A percentile compares a stretch with the other conserved stretches of the same genome.
Conservation (phyloP, 2,888 invertebrate species). For the Eustalomyia histrio region DNA sequence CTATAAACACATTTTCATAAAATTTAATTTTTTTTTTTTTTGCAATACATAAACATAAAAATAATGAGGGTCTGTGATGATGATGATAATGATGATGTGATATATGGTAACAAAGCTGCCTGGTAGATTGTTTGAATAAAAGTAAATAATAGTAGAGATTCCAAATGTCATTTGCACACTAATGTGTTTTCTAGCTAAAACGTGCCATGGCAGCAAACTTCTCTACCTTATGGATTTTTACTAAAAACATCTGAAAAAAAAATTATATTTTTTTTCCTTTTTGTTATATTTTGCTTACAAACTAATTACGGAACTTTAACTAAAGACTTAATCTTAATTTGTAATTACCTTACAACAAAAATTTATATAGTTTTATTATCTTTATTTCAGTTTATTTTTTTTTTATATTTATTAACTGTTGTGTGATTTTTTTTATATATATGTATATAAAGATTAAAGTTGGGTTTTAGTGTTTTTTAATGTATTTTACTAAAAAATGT, state of each 20-base stretch:
- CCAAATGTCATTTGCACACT: constrained; percentile 33
- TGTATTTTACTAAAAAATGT: too few species aligned
- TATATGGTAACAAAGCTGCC: neutral
- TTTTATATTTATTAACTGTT: neutral
- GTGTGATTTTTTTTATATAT: neutral
- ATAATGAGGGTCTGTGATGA: neutral
- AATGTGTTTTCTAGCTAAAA: constrained; percentile 36
- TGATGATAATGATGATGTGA: neutral
- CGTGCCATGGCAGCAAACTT: constrained; percentile 29
- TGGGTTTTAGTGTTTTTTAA: too few species aligned
- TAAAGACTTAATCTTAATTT: constrained; percentile 20
- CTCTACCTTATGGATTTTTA: neutral
- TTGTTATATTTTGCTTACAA: constrained; percentile 6
- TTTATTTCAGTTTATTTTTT: neutral
- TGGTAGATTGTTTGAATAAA: constrained; percentile 4
- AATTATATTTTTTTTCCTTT: neutral
- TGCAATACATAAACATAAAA: neutral
- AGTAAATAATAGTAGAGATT: constrained; percentile 19
- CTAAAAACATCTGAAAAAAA: constrained; percentile 7
- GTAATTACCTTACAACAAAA: neutral
- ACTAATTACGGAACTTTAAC: constrained; percentile 13
- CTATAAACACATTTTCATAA: neutral
- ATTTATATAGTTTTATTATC: neutral
- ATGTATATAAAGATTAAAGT: too few species aligned
- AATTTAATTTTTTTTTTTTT: neutral